phyloP scores from a whole-genome alignment of 2,888 invertebrate species.

The Euproctis similis region DNA sequence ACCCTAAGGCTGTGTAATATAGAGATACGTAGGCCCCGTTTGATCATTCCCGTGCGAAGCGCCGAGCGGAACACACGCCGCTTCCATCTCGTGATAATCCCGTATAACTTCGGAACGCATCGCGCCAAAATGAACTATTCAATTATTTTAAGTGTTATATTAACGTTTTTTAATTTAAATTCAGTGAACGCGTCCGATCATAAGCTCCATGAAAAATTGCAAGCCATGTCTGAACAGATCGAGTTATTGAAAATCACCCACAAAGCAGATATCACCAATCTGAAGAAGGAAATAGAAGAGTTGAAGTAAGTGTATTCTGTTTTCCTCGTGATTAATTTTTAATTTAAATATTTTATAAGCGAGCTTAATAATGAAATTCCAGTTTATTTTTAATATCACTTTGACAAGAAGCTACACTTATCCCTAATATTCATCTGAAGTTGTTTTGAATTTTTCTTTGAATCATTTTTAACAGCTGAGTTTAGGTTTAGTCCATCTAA shows the following conservation, averaged over 20 bases:
- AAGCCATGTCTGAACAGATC: conserved; percentile 41
- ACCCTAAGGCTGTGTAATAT: conserved; percentile 32
- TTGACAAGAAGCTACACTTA: too few relatives aligned
- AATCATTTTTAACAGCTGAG: conserved; percentile 1
- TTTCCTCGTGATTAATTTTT: too few relatives aligned
- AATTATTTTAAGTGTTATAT: conserved; percentile 29
- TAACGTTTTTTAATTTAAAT: too few relatives aligned
- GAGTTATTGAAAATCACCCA: conserved; percentile 42
- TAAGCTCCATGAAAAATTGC: conserved; percentile 35
- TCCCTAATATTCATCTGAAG: too few relatives aligned
- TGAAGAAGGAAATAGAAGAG: conserved; percentile 48
- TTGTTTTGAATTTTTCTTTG: too few relatives aligned
- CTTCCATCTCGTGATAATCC: conserved; percentile 14
- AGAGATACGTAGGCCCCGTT: conserved; percentile 21
- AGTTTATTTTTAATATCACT: too few relatives aligned
- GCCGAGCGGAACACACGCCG: conserved; percentile 26
- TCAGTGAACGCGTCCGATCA: conserved; percentile 34
- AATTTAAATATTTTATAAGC: too few relatives aligned
- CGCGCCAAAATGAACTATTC: conserved; percentile 36
- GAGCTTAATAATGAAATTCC: too few relatives aligned
- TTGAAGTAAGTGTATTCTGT: conserved; percentile 59
- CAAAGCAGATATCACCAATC: conserved; percentile 34
- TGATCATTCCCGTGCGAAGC: conserved; percentile 36
- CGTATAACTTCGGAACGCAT: conserved; percentile 13
- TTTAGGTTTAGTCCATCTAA: too few relatives aligned